Percentiles rank a stretch among this genome's conserved stretches.
Evolutionary conservation across 2,113 vertebrate species (phyloP).

Genomic region (Thunnus maccoyii): DNA sequence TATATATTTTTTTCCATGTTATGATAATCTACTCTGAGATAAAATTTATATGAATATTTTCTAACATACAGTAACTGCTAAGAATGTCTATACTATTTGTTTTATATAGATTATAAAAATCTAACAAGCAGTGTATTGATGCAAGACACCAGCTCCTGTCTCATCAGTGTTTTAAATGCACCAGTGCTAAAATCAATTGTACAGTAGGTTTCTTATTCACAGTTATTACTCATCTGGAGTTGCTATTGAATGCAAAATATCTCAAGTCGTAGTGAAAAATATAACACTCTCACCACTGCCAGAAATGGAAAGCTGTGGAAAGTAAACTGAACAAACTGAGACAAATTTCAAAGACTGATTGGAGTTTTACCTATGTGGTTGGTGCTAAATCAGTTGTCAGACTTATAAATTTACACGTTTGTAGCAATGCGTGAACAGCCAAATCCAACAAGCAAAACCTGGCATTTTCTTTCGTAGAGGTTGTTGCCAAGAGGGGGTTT

Average conservation of each 20-base stretch:
- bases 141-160: too few species aligned
- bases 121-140: too few species aligned
- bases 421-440: background rate
- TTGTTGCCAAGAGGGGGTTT: conserved; percentile 5
- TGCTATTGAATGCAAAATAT: background rate
- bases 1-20: too few species aligned
- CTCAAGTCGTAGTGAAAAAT: background rate
- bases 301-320: background rate
- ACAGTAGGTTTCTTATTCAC: background rate
- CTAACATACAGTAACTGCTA: too few species aligned
- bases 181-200: background rate
- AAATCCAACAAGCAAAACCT: conserved; percentile 22
- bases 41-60: too few species aligned
- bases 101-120: too few species aligned
- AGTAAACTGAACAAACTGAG: background rate
- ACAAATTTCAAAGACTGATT: background rate
- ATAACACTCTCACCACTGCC: background rate
- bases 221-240: background rate
- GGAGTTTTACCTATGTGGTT: background rate
- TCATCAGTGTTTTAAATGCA: too few species aligned
- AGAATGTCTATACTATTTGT: too few species aligned
- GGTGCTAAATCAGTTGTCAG: background rate
- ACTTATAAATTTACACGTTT: background rate
- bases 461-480: conserved; percentile 12
- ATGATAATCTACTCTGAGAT: too few species aligned